phyloP scores from a whole-genome alignment of 2,888 invertebrate species.

The Cyrtodaria siliqua region DNA sequence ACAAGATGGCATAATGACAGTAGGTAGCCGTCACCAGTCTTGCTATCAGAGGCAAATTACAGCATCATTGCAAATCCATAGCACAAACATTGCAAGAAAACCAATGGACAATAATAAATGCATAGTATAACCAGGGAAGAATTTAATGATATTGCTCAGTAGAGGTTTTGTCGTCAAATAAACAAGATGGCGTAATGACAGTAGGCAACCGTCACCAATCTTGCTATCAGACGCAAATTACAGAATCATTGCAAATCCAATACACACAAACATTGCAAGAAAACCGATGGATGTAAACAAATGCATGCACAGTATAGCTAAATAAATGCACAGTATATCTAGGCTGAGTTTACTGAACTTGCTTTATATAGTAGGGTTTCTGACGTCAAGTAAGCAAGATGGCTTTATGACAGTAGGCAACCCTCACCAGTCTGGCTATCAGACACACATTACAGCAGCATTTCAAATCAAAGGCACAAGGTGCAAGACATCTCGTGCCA shows the following conservation, averaged over 20 bases:
- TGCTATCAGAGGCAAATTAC: conserved; percentile 36
- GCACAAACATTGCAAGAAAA: no score
- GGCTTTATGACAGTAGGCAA: conserved; percentile 6
- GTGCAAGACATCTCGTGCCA: no score
- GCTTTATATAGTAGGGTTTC: no score
- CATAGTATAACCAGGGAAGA: neutral
- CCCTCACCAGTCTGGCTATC: neutral
- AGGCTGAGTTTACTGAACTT: no score
- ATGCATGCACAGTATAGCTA: no score
- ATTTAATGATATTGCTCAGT: conserved; percentile 12
- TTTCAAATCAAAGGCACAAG: no score
- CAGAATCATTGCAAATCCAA: conserved; percentile 22
- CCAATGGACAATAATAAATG: no score
- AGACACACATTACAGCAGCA: conserved; percentile 61
- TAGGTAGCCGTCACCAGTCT: conserved; percentile 58
- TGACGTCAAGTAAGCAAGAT: neutral
- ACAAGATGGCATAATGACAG: conserved; percentile 41
- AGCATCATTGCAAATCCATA: conserved; percentile 4
- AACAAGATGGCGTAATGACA: conserved; percentile 38
- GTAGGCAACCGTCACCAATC: conserved; percentile 61
- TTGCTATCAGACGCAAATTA: conserved; percentile 71
- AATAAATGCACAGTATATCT: no score
- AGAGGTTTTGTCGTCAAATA: conserved; percentile 19
- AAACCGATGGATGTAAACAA: no score
- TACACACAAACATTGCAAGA: no score